These are phyloP conservation scores for Periophthalmodon schlosseri DNA, from an alignment of 2,113 vertebrate species.

Conservation along the genomic window DNA sequence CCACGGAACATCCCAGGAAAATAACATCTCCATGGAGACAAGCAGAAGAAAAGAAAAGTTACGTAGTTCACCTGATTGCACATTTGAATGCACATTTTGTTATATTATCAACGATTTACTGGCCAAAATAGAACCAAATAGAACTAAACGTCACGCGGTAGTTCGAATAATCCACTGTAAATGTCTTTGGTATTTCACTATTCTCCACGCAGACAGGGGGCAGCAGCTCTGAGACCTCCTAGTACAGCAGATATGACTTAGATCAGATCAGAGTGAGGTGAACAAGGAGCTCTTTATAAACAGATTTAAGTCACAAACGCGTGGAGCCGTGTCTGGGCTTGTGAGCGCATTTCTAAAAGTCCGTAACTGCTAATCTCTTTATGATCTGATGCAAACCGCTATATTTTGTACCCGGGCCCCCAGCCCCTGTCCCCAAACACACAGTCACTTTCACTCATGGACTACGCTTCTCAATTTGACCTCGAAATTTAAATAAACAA, in stretches of 20 bases:
- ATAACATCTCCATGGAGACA: no score
- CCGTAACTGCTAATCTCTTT: constrained; percentile 17
- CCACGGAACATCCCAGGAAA: no score
- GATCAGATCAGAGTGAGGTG: not conserved
- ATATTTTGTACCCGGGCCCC: constrained; percentile 2
- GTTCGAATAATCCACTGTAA: not conserved
- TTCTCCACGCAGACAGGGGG: no score
- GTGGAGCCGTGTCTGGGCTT: constrained; percentile 44
- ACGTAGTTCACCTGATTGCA: no score
- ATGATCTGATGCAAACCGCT: constrained; percentile 11
- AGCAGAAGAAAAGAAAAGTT: no score
- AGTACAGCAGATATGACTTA: not conserved
- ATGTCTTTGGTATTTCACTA: not conserved
- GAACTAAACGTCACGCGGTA: no score
- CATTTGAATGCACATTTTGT: no score
- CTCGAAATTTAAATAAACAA: constrained; percentile 14
- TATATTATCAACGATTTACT: no score
- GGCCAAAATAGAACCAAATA: no score
- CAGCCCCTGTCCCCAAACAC: not conserved
- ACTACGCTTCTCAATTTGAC: constrained; percentile 21
- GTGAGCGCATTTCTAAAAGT: constrained; percentile 4
- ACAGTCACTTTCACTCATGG: constrained; percentile 38
- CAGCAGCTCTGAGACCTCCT: not conserved
- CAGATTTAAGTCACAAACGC: constrained; percentile 51
- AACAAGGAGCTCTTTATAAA: constrained; percentile 55